Percentiles rank a stretch among this genome's conserved stretches.
Conservation (phyloP, 1,140 invertebrate species). For the Artemia franciscana region DNA sequence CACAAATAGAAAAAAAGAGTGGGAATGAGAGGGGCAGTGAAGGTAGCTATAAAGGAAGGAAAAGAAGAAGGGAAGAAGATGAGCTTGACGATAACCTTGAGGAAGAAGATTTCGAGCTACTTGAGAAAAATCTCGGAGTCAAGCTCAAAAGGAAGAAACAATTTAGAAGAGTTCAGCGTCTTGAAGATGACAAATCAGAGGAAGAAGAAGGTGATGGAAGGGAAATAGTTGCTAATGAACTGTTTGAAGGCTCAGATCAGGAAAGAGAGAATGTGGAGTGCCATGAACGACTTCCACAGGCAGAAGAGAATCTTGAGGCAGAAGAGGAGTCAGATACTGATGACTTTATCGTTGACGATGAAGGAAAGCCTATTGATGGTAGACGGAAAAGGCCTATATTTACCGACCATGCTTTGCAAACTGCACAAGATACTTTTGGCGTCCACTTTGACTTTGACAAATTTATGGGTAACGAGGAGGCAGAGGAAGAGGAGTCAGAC, state of each 20-base stretch:
- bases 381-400: slow-evolving; percentile 3
- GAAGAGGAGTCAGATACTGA: slow-evolving; percentile 61
- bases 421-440: slow-evolving; percentile 97
- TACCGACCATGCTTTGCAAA: slow-evolving; percentile 52
- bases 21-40: slow-evolving; percentile 44
- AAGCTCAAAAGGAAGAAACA: slow-evolving; percentile 65
- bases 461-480: slow-evolving; percentile 65
- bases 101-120: slow-evolving; percentile 92
- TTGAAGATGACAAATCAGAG: slow-evolving; percentile 69
- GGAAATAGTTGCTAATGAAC: slow-evolving; percentile 54
- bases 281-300: slow-evolving; percentile 7
- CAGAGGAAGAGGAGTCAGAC: slow-evolving; percentile 43
- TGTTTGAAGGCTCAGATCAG: slow-evolving; percentile 54
- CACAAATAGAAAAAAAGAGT: slow-evolving; percentile 60
- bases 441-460: slow-evolving; percentile 96
- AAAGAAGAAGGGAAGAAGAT: slow-evolving; percentile 36
- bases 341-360: slow-evolving; percentile 94
- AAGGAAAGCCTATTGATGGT: slow-evolving; percentile 52
- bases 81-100: slow-evolving; percentile 71
- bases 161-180: slow-evolving; percentile 55
- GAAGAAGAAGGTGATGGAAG: slow-evolving; percentile 38
- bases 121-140: slow-evolving; percentile 93
- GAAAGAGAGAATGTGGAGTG: background rate
- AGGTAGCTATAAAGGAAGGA: slow-evolving; percentile 37
- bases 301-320: slow-evolving; percentile 29